phyloP scores from a whole-genome alignment of 2,888 invertebrate genomes.

The Pilophorus perplexus region DNA sequence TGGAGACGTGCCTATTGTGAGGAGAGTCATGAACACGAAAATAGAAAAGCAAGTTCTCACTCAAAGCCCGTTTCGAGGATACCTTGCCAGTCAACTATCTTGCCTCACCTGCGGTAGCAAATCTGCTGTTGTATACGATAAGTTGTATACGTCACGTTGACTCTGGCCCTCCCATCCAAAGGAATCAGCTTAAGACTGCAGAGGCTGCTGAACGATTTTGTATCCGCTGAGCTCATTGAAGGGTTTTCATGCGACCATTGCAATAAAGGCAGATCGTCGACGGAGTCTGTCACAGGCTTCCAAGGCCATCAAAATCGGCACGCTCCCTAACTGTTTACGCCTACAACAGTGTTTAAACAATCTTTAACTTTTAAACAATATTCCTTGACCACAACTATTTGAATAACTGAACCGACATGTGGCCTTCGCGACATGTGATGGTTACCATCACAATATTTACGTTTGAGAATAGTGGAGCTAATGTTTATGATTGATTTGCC shows the following conservation, averaged over 20 bases:
- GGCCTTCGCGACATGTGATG: no score
- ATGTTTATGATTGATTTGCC: no score
- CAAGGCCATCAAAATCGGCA: slow-evolving; percentile 71
- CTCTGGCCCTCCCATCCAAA: slow-evolving; percentile 71
- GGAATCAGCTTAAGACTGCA: slow-evolving; percentile 60
- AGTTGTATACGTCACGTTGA: slow-evolving; percentile 72
- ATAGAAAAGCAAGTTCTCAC: slow-evolving; percentile 14
- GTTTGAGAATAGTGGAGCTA: no score
- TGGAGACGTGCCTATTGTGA: slow-evolving; percentile 28
- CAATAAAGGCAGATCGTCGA: slow-evolving; percentile 53
- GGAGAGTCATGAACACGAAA: slow-evolving; percentile 3
- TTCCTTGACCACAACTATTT: no score
- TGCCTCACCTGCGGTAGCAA: slow-evolving; percentile 71
- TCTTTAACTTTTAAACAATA: no score
- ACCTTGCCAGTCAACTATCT: slow-evolving; percentile 71
- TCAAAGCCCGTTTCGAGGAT: slow-evolving; percentile 68
- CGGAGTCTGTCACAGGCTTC: slow-evolving; percentile 61
- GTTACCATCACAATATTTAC: no score
- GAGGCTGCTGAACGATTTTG: slow-evolving; percentile 76
- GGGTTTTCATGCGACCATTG: slow-evolving; percentile 82
- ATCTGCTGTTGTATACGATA: no score
- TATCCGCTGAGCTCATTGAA: slow-evolving; percentile 78
- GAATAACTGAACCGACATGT: no score
- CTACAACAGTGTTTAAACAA: no score
- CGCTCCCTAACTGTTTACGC: slow-evolving; percentile 57